Base-by-base conservation (phyloP, 2,888 invertebrate genomes). In the Mythimna impura region DNA sequence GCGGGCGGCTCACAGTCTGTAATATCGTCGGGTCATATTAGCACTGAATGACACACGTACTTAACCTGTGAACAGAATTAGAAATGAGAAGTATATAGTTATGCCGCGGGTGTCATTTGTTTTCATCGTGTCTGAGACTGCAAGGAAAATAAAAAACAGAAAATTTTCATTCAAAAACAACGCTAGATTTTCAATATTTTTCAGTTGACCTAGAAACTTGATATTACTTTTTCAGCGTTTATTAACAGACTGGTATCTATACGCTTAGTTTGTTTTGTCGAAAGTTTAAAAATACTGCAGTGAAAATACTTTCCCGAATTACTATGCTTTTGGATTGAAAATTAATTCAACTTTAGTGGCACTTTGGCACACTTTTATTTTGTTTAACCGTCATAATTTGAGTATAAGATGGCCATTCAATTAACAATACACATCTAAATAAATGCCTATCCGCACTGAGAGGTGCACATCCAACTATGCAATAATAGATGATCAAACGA, bases 1-100 rank as follows among this genome's bases (percentile, higher is more conserved):
- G 83, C 80, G 75, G 86, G 89, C 91, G 92, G 91, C 91, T 84
- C 89, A 87, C 86, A 88, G 89, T 90, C 92, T 92, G 89, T 93
- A 92, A 93, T 94, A 94, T 91, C 88, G 91, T 86, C 84, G 87
- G 85, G 87, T 89, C 90, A 88, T 91, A 92, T 91, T 92, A 91
- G 88, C 90, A 91, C 91, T 88, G 91, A 92, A 92, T 91, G 91
- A 91, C 91, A 88, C 89, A 89, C 88, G 87, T 88, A 89, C 87
- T 87, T 84, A 87, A 90, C 86, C 88, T 89, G 91, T 86, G 90
- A 85, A 87, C 89, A 89, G 91, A 91, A 92, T 91, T 87, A 86
- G 88, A 90, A 91, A 91, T 89, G 89, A 86, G 87, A 89, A 89
- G 14, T 79, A 47, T 6, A 6, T 47, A 47, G 47, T 5, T 14